These are phyloP conservation scores for Aradus depressus DNA, from an alignment of 2,888 invertebrate genomes.

Conservation along the genomic window DNA sequence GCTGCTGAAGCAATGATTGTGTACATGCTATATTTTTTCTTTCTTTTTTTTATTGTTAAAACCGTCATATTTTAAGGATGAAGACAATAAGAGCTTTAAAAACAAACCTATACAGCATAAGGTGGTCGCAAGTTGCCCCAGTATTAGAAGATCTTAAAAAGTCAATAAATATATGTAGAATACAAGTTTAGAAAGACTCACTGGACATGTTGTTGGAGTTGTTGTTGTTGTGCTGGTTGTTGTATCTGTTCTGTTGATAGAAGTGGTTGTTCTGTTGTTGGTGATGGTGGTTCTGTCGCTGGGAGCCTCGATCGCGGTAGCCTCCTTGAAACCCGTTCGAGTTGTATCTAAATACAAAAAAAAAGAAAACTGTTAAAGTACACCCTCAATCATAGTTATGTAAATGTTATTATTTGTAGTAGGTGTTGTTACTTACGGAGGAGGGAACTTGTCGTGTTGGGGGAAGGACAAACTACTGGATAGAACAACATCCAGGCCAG, in stretches of 20 bases:
- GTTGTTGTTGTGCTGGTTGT: conserved; percentile 30
- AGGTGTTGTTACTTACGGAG: conserved; percentile 13
- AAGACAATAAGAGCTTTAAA: no score
- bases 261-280: conserved; percentile 25
- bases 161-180: not conserved
- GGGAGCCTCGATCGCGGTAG: conserved; percentile 23
- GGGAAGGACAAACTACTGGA: conserved; percentile 22
- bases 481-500: conserved; percentile 61
- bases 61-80: no score
- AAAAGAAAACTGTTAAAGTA: conserved; percentile 1
- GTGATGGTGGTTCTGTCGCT: conserved; percentile 27
- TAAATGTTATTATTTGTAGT: not conserved
- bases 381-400: not conserved
- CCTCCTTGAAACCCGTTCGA: conserved; percentile 24
- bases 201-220: conserved; percentile 29
- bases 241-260: conserved; percentile 29
- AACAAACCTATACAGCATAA: no score
- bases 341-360: conserved; percentile 19
- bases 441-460: conserved; percentile 38
- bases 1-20: no score
- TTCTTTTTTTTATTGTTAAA: no score
- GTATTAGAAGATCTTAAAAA: not conserved
- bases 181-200: conserved; percentile 10
- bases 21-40: no score
- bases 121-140: no score